Conservation (phyloP, 1,140 invertebrate species). For the Ridgeia piscesae region DNA sequence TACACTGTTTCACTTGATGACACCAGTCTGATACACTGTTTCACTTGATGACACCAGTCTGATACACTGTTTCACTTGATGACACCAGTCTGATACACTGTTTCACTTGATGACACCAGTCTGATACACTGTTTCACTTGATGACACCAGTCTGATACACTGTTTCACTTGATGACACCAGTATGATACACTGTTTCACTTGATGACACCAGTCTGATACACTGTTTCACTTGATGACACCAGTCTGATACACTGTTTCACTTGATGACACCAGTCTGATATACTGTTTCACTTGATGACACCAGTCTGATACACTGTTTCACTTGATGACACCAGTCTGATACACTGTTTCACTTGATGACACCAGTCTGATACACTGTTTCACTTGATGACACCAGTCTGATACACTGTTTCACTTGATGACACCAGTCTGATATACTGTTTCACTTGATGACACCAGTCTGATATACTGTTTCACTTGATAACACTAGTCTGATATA, state of each 20-base stretch:
- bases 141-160: not conserved
- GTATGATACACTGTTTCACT: not conserved
- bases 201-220: not conserved
- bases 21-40: not conserved
- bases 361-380: not conserved
- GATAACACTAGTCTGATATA: too few species aligned
- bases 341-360: not conserved
- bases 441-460: too few species aligned
- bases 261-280: not conserved
- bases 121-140: not conserved
- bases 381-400: not conserved
- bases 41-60: not conserved
- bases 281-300: not conserved
- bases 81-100: not conserved
- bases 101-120: not conserved
- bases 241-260: not conserved
- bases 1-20: not conserved
- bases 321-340: not conserved
- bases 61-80: not conserved
- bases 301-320: not conserved
- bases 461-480: too few species aligned
- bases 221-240: not conserved
- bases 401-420: not conserved
- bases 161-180: not conserved
- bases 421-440: not conserved